Evolutionary conservation across 2,797 vertebrate species (phyloP).

Genomic region (Rhinatrema bivittatum): DNA sequence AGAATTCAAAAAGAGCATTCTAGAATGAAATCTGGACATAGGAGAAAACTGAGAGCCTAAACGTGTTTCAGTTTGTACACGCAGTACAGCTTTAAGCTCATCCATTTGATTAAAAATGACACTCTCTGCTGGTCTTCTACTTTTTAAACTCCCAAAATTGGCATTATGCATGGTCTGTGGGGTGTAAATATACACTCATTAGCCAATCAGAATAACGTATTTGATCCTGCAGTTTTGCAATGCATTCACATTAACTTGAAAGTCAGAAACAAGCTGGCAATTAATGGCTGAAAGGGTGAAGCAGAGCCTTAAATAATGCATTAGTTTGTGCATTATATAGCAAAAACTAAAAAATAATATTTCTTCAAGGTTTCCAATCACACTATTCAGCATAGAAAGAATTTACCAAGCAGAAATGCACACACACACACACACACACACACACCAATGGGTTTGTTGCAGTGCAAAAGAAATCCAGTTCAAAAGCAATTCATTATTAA

Average conservation of each 20-base stretch:
- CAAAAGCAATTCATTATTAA: constrained; percentile 87
- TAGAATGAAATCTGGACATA: not conserved
- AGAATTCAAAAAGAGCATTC: not conserved
- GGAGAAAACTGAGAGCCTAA: accelerated
- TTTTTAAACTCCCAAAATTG: accelerated
- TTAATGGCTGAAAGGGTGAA: not conserved
- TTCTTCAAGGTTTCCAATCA: constrained; percentile 6
- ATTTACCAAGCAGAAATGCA: not conserved
- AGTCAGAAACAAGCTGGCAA: not conserved
- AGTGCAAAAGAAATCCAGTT: constrained; percentile 56
- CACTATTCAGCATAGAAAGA: not conserved
- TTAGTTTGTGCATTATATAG: constrained; percentile 14
- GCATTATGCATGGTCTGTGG: accelerated
- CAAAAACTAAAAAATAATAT: constrained; percentile 12
- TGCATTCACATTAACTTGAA: not conserved
- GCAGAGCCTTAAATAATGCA: constrained; percentile 2
- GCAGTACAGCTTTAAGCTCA: accelerated
- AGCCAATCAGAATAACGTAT: not conserved
- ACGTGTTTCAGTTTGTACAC: accelerated
- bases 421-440: constrained; percentile 12
- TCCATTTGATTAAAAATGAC: not conserved
- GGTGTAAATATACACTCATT: not conserved
- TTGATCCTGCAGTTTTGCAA: not conserved
- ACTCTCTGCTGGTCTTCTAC: accelerated
- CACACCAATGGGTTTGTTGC: constrained; percentile 44